Evolutionary conservation across 2,888 invertebrate species (phyloP).

Genomic region (Ectemnius continuus): DNA sequence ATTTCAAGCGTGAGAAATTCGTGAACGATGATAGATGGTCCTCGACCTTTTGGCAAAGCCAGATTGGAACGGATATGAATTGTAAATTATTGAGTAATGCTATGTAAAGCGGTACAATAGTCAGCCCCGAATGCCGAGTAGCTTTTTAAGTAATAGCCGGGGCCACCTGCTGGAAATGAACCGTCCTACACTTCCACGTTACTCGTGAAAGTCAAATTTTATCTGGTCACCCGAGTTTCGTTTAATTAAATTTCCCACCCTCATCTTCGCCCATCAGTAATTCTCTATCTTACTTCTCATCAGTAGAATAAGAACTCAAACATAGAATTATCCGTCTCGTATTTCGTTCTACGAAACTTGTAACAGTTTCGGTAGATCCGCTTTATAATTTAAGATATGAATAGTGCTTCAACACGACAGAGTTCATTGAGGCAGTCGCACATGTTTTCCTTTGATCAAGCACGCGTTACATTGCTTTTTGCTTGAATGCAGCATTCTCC

Average conservation of each 20-base stretch:
- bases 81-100: conserved; percentile 47
- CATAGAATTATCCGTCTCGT: neutral
- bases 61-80: conserved; percentile 35
- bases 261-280: neutral
- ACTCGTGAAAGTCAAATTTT: conserved; percentile 45
- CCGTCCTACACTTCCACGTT: conserved; percentile 32
- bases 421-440: no score
- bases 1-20: no score
- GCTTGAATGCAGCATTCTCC: no score
- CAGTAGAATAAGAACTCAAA: neutral
- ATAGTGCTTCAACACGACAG: no score
- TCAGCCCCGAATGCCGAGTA: conserved; percentile 25
- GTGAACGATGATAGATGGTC: neutral
- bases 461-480: no score
- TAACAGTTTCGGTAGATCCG: no score
- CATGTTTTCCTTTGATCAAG: no score
- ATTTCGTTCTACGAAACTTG: no score
- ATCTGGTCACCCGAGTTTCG: conserved; percentile 37
- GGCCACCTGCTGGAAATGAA: conserved; percentile 31
- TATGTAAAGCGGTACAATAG: conserved; percentile 34
- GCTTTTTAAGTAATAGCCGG: conserved; percentile 41
- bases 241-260: conserved; percentile 46
- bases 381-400: no score
- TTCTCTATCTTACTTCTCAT: neutral
- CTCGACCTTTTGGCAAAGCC: neutral